Evolutionary conservation across 2,797 vertebrate species (phyloP).

Genomic region (Orientallactaga sibirica): DNA sequence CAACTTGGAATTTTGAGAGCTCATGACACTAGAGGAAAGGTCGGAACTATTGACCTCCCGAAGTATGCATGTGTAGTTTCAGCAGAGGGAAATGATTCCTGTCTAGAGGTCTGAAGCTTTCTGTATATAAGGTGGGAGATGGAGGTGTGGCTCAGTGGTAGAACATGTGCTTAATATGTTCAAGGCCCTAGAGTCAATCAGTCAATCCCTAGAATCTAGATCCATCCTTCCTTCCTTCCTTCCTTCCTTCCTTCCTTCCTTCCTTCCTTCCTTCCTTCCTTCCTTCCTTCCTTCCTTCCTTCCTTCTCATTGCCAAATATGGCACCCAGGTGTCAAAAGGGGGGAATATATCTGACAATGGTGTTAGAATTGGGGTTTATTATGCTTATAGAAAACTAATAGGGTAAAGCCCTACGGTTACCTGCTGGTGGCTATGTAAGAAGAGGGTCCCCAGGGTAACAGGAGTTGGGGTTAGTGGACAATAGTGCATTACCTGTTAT

Average conservation of each 20-base stretch:
- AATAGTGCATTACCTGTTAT: too few relatives aligned
- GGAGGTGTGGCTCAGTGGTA: background rate
- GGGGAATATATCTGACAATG: background rate
- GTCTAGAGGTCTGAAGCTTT: background rate
- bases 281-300: too few relatives aligned
- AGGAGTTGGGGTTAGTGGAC: too few relatives aligned
- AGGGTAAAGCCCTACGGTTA: background rate
- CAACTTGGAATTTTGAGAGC: background rate
- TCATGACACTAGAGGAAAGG: background rate
- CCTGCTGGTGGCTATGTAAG: background rate
- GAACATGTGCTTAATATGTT: background rate
- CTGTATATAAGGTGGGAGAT: background rate
- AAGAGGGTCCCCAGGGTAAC: background rate
- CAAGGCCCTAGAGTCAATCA: too few relatives aligned
- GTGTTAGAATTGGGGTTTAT: background rate
- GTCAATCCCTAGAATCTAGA: too few relatives aligned
- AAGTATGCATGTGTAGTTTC: background rate
- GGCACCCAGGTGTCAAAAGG: background rate
- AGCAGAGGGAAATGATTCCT: background rate
- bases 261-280: too few relatives aligned
- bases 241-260: too few relatives aligned
- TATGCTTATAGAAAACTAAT: background rate
- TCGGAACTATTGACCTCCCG: background rate
- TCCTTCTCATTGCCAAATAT: too few relatives aligned
- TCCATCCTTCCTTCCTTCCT: too few relatives aligned